phyloP scores from a whole-genome alignment of 2,113 vertebrate species.

The Tautogolabrus adspersus region DNA sequence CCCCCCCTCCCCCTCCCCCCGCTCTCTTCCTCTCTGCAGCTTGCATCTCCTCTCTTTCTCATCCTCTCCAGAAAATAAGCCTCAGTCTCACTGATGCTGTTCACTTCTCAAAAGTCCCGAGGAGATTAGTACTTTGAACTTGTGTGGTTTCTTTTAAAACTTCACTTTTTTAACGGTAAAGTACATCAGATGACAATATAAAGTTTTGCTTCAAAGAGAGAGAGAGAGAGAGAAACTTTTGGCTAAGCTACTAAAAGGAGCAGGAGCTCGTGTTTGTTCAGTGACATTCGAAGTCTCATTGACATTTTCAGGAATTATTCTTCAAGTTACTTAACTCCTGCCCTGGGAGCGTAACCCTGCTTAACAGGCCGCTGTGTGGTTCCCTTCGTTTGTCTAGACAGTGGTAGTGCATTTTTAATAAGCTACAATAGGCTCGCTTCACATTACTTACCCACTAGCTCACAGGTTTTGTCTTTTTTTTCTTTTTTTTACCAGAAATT shows the following conservation, averaged over 20 bases:
- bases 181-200: constrained; percentile 37
- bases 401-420: constrained; percentile 3
- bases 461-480: not conserved
- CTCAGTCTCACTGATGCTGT: constrained; percentile 58
- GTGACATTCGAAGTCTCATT: not conserved
- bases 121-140: constrained; percentile 73
- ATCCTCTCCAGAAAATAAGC: constrained; percentile 62
- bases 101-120: constrained; percentile 65
- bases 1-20: constrained; percentile 31
- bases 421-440: not conserved
- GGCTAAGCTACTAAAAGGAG: constrained; percentile 5
- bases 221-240: not conserved
- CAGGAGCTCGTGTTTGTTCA: not conserved
- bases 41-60: constrained; percentile 26
- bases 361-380: not conserved
- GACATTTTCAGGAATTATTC: not conserved
- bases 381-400: not conserved
- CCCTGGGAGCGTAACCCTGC: not conserved
- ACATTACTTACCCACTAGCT: not conserved
- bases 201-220: constrained; percentile 23
- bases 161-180: constrained; percentile 38
- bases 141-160: constrained; percentile 38
- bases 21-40: constrained; percentile 51
- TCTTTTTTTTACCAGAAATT: not conserved
- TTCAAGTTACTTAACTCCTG: not conserved